Evolutionary conservation across 2,888 invertebrate genomes (phyloP), one percentile per base, ranked within the genome.

Genomic region (Lasioglossum oenotherae): DNA sequence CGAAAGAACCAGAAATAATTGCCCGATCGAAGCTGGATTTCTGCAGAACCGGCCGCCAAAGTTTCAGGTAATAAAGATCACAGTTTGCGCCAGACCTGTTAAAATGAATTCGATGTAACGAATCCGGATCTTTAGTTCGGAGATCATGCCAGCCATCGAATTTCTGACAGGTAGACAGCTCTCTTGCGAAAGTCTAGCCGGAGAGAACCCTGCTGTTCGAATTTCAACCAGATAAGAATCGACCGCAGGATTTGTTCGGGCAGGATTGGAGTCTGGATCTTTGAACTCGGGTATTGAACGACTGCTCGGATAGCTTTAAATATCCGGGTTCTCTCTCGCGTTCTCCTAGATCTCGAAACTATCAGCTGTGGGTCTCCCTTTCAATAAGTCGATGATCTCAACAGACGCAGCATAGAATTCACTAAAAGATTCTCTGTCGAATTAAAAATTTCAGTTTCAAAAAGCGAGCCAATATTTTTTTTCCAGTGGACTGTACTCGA

Each of bases 201-300:
- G 41, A 71, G 41, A 71, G 71, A 71, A 71, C 71, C 71, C 71
- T n/a, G 71, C 41, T 71, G 71, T 71, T 71, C 71, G 71, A 71
- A 71, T 71, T 71, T 71, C 41, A 71, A n/a, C 41, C 10, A 71
- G 71, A 71, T 71, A 71, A 71, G 71, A 41, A 71, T 71, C 71
- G 41, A 41, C 71, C 71, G n/a, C n/a, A 41, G 71, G 38, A 71
- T 38, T 69, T 38, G 67, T 69, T 71, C 38, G 71, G 41, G 14
- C 14, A 41, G 41, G 41, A 71, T 71, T 41, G 71, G 71, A 41
- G 38, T 41, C 71, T 41, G 71, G n/a, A 71, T 71, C 71, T 71
- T 41, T 71, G 41, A 41, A 71, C 71, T 71, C 41, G n/a, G 41
- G 14, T 41, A 71, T 71, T n/a, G n/a, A 41, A 71, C 41, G 71